Conservation (phyloP, 2,888 invertebrate species). For the Drosophila diplacantha region DNA sequence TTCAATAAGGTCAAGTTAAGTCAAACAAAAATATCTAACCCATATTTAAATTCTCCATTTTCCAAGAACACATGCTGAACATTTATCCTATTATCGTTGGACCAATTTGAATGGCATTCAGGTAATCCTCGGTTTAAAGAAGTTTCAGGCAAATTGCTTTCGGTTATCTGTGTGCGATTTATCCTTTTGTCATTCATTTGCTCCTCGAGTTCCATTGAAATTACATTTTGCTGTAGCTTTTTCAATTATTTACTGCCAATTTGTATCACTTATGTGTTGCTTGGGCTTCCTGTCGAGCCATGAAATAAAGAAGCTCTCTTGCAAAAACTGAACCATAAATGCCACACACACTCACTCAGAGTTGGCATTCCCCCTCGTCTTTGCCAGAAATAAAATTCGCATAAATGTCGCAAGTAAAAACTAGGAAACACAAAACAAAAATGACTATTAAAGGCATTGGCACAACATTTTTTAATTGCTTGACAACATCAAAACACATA, state of each 20-base stretch:
- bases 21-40: constrained; percentile 9
- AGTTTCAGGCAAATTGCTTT: constrained; percentile 21
- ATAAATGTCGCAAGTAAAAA: constrained; percentile 50
- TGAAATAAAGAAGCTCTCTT: not conserved
- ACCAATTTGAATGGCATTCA: constrained; percentile 24
- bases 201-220: constrained; percentile 18
- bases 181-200: constrained; percentile 11
- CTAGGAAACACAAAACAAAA: constrained; percentile 42
- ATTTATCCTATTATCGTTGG: constrained; percentile 20
- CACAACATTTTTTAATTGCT: constrained; percentile 65
- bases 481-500: constrained; percentile 58
- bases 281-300: constrained; percentile 9
- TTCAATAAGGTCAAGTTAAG: constrained; percentile 10
- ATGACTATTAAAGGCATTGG: constrained; percentile 56
- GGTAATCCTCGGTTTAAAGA: constrained; percentile 21
- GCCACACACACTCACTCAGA: constrained; percentile 37
- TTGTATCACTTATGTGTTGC: constrained; percentile 22
- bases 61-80: constrained; percentile 6
- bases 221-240: constrained; percentile 21
- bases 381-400: constrained; percentile 43
- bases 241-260: constrained; percentile 33
- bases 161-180: constrained; percentile 16
- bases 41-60: constrained; percentile 18
- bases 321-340: constrained; percentile 39
- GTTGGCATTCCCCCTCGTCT: constrained; percentile 20